Percentiles rank a stretch among this genome's conserved stretches.
These are phyloP conservation scores for Penaeus indicus DNA, from an alignment of 1,140 invertebrate genomes.

Conservation along the genomic window DNA sequence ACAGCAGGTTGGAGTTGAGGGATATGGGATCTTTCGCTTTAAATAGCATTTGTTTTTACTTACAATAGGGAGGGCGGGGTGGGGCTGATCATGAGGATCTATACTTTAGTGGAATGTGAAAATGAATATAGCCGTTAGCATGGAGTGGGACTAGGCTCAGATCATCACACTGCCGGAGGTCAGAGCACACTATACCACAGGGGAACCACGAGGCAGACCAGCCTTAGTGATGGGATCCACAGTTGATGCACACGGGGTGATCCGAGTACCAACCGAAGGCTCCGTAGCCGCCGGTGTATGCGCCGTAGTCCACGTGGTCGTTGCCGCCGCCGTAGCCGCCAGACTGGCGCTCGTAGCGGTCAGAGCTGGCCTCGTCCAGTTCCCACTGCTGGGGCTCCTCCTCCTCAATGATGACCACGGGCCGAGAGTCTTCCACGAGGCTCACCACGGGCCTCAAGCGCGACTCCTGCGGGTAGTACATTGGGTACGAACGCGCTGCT, in stretches of 20 bases:
- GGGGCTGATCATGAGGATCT: neutral
- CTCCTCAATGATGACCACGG: conserved; percentile 50
- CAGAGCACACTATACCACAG: no score
- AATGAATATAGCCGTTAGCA: no score
- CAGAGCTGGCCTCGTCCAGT: conserved; percentile 20
- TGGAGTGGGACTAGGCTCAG: no score
- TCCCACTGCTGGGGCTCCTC: conserved; percentile 29
- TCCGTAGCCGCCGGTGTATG: conserved; percentile 69
- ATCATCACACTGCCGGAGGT: no score
- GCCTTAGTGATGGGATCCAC: conserved; percentile 8
- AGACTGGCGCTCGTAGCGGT: conserved; percentile 37
- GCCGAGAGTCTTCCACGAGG: neutral
- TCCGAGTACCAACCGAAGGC: conserved; percentile 69
- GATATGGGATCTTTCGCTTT: neutral
- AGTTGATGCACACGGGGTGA: conserved; percentile 67
- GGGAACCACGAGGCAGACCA: no score
- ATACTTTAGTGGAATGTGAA: neutral
- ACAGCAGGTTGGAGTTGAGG: neutral
- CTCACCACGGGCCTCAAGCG: neutral
- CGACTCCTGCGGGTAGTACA: no score
- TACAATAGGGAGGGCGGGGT: no score
- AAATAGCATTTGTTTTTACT: neutral
- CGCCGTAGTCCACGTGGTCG: conserved; percentile 69
- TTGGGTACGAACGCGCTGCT: no score
- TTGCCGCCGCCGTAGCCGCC: conserved; percentile 57